Conservation (phyloP, 2,113 vertebrate genomes). For the Esox niger region DNA sequence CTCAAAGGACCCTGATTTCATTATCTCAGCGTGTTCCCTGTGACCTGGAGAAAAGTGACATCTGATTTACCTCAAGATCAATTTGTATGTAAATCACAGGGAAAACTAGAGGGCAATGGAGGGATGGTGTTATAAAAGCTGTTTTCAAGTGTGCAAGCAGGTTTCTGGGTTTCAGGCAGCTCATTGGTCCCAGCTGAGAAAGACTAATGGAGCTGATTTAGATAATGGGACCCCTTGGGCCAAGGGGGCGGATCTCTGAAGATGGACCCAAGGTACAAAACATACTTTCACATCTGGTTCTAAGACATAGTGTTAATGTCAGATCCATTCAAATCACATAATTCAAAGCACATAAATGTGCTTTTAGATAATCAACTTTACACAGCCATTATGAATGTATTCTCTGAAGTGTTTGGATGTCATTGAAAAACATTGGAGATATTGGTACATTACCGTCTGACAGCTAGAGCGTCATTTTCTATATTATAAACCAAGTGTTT, state of each 20-base stretch:
- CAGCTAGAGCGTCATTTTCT: no score
- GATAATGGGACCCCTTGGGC: constrained; percentile 68
- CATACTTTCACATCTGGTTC: constrained; percentile 27
- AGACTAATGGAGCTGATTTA: constrained; percentile 72
- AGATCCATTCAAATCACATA: constrained; percentile 34
- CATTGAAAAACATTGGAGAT: not conserved
- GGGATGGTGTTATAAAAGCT: constrained; percentile 66
- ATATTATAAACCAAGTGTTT: no score
- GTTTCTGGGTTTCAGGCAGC: constrained; percentile 45
- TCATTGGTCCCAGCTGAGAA: constrained; percentile 47
- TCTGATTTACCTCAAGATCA: constrained; percentile 82
- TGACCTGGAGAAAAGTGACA: constrained; percentile 76
- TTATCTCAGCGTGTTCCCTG: constrained; percentile 75
- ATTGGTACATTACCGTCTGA: not conserved
- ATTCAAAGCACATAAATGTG: no score
- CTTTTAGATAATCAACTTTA: constrained; percentile 20
- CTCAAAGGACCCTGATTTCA: constrained; percentile 73
- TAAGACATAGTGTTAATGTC: constrained; percentile 26
- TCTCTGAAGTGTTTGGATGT: constrained; percentile 7
- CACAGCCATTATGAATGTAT: constrained; percentile 17
- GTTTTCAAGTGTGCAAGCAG: constrained; percentile 60
- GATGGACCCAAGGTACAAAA: constrained; percentile 13
- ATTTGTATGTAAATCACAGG: constrained; percentile 81
- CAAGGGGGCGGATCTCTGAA: constrained; percentile 11
- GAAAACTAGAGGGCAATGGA: constrained; percentile 64